Evolutionary conservation across 2,888 invertebrate species (phyloP).

Genomic region (Cartodere bifasciata): DNA sequence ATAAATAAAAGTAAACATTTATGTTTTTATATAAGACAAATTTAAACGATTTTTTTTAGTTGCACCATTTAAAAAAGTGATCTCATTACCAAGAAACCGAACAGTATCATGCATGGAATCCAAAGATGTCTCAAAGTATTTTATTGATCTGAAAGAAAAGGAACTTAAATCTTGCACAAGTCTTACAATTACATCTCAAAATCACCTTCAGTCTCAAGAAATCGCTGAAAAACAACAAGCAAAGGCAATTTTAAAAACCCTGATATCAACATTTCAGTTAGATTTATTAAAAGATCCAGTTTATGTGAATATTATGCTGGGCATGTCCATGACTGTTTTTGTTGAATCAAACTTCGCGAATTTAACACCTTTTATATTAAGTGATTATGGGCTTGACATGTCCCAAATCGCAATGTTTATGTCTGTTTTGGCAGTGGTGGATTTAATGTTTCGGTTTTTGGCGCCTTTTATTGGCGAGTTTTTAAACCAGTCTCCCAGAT

Average conservation of each 20-base stretch:
- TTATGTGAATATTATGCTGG: conserved; percentile 54
- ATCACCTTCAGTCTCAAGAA: no score
- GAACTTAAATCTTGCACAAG: no score
- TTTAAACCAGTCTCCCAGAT: conserved; percentile 45
- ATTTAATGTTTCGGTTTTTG: conserved; percentile 46
- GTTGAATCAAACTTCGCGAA: conserved; percentile 58
- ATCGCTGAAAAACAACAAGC: no score
- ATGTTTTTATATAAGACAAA: no score
- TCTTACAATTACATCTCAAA: no score
- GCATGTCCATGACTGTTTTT: conserved; percentile 53
- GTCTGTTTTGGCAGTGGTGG: conserved; percentile 42
- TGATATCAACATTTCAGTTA: conserved; percentile 37
- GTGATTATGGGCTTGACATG: conserved; percentile 46
- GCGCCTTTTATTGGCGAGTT: conserved; percentile 55
- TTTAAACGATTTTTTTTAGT: no score
- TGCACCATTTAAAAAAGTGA: no score
- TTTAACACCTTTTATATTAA: conserved; percentile 51
- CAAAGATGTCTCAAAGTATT: no score
- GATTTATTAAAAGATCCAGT: conserved; percentile 51
- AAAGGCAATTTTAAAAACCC: no score
- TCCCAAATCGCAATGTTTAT: conserved; percentile 47
- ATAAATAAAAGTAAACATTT: conserved; percentile 1
- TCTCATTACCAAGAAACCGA: no score
- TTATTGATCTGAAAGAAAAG: no score
- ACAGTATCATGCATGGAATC: no score